Evolutionary conservation across 1,140 invertebrate genomes (phyloP).

Genomic region (Leptinotarsa undecemlineata): DNA sequence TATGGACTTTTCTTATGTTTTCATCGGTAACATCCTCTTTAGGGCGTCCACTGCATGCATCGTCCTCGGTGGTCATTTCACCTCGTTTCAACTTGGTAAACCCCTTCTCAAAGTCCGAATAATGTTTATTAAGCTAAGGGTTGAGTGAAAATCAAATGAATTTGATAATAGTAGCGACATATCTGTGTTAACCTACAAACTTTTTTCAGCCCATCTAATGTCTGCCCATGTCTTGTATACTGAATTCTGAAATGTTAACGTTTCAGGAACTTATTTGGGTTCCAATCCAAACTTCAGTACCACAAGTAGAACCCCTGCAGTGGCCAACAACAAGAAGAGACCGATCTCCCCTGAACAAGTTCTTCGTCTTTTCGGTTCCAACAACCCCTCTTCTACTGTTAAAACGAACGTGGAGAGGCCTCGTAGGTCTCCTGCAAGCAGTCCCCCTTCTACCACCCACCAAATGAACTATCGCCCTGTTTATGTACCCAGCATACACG

Average conservation of each 20-base stretch:
- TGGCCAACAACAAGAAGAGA: constrained; percentile 64
- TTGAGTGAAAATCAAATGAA: too few species aligned
- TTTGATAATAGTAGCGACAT: too few species aligned
- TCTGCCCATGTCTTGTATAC: neutral
- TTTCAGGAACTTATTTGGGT: constrained; percentile 65
- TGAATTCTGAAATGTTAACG: constrained; percentile 8
- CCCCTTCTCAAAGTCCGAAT: too few species aligned
- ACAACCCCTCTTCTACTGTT: constrained; percentile 35
- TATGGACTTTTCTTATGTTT: too few species aligned
- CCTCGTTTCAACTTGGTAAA: too few species aligned
- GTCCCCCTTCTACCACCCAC: constrained; percentile 68
- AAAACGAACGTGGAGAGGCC: constrained; percentile 52
- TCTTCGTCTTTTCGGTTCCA: constrained; percentile 66
- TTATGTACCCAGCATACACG: constrained; percentile 60
- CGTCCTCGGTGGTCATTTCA: too few species aligned
- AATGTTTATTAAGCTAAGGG: too few species aligned
- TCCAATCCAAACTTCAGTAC: constrained; percentile 59
- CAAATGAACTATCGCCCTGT: constrained; percentile 41
- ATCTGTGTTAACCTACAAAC: neutral
- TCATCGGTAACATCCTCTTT: too few species aligned
- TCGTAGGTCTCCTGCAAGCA: constrained; percentile 71
- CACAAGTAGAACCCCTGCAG: constrained; percentile 45
- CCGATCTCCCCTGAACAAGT: constrained; percentile 80
- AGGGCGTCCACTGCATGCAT: too few species aligned
- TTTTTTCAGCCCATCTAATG: neutral